Conservation (phyloP, 2,113 vertebrate species). For the Clarias gariepinus region DNA sequence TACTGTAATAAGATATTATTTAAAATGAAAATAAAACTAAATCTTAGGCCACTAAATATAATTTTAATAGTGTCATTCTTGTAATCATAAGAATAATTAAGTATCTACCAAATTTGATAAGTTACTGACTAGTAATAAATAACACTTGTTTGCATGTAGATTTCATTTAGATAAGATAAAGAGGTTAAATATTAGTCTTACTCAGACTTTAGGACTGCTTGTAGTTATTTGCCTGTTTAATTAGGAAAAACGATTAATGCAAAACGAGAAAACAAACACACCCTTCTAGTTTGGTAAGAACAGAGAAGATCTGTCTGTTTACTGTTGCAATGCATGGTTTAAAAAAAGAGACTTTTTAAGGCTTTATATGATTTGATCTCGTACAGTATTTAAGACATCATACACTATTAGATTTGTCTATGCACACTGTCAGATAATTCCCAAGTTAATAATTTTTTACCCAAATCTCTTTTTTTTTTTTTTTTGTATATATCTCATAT, state of each 20-base stretch:
- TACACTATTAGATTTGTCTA: background rate
- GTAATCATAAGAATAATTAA: background rate
- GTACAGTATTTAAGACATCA: background rate
- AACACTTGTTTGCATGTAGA: background rate
- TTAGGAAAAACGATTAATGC: background rate
- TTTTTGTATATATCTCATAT: background rate
- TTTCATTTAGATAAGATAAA: background rate
- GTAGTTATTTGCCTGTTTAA: background rate
- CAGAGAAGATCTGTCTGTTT: background rate
- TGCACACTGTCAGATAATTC: no score
- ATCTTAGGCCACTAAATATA: background rate
- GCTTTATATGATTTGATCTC: background rate
- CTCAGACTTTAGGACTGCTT: background rate
- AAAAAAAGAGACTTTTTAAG: background rate
- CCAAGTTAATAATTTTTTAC: no score
- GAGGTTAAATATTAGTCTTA: background rate
- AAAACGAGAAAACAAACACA: background rate
- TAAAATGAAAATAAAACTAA: background rate
- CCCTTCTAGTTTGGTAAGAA: background rate
- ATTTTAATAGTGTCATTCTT: background rate
- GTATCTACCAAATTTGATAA: background rate
- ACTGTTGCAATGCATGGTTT: background rate
- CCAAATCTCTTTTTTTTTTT: no score
- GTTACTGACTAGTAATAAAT: background rate
- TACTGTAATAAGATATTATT: background rate